Percentiles rank a stretch among this genome's conserved stretches.
Conservation (phyloP, 2,113 vertebrate species). For the Gopherus flavomarginatus region DNA sequence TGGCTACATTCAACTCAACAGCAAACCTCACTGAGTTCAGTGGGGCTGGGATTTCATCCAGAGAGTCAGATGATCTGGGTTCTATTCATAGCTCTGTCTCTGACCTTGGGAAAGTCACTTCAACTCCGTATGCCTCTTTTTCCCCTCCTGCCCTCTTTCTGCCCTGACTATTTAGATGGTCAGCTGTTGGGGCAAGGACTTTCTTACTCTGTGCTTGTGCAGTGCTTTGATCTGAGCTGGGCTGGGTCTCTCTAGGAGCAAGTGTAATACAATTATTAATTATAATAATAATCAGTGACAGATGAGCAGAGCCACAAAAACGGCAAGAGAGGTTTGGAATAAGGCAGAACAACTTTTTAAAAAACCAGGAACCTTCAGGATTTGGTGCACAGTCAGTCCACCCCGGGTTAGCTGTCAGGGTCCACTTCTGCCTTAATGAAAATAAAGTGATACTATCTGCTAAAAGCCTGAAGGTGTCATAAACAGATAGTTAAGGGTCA, state of each 20-base stretch:
- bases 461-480: conserved; percentile 25
- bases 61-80: background rate
- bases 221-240: background rate
- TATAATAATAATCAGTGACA: accelerated
- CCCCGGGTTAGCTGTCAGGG: conserved; percentile 1
- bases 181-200: background rate
- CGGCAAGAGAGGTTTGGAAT: background rate
- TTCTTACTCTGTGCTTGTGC: background rate
- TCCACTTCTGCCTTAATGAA: conserved; percentile 21
- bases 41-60: background rate
- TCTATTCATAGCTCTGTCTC: background rate
- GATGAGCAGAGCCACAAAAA: background rate
- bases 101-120: background rate
- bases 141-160: background rate
- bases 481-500: too few species aligned
- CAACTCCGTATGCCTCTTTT: background rate
- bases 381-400: background rate
- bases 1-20: background rate
- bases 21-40: background rate
- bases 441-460: background rate
- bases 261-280: background rate
- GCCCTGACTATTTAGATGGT: background rate
- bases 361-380: background rate
- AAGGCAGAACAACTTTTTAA: background rate
- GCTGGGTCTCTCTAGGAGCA: background rate